Evolutionary conservation across 2,888 invertebrate genomes (phyloP), one percentile per base, ranked within the genome.

Genomic region (Carterocephalus palaemon): DNA sequence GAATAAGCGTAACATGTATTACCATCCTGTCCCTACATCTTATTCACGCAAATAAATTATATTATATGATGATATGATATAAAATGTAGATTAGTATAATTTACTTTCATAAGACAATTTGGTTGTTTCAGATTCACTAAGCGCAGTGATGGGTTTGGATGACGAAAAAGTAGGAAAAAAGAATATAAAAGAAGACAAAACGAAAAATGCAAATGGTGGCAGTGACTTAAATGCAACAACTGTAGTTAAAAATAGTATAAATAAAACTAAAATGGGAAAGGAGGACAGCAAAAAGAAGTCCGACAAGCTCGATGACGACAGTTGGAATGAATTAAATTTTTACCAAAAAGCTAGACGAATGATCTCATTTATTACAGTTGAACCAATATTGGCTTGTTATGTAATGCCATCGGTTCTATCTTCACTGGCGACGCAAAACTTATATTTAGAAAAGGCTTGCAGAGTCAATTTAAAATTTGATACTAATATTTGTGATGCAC

Each of bases 381-480:
- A 93, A 63, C 93, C 93, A 0, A 91, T 93, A 86, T 70, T 93
- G 46, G 92, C 92, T 1, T 92, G 92, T 60, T 93, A 92, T 67
- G 92, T 93, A 8, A 88, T 88, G 88, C 88, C 88, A 3, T 90
- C 90, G 42, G 90, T 90, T 3, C 69, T 90, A 7, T 92, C 95
- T 1, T 90, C 92, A 31, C 68, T 95, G 53, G 95, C 95, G 10
- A 94, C 94, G 26, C 95, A 95, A 75, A 95, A 95, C 74, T 80
- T 95, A 36, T 94, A 94, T 70, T 84, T 95, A 64, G 95, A 95
- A 72, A 95, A 95, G 75, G 95, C 95, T 0, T 95, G 95, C 67
- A 82, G 95, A 52, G 95, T 95, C 1, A 95, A 95, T 72, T 87
- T 95, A 60, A 88, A 81, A 4, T 94, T 92, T 60, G 88, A 92